Base-by-base conservation (phyloP, 2,113 vertebrate genomes). In the Caranx melampygus region DNA sequence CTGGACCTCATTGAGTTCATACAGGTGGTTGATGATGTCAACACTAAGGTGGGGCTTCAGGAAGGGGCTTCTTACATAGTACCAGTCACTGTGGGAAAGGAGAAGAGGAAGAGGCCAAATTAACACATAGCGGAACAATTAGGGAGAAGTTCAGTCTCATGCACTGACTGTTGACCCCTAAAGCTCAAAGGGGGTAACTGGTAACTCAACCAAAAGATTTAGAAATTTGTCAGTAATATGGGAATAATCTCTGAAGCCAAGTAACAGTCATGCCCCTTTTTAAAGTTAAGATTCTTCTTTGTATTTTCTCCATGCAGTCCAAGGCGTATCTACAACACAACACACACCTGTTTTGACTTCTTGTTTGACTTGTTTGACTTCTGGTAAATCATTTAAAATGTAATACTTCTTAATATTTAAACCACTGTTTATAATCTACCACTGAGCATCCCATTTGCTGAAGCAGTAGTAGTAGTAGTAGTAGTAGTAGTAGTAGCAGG, bases 1-100 rank as follows among this genome's bases (percentile, higher is more conserved):
- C 79, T 97, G 96, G 52, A 99, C 92, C 0, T 99, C 97, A 5
- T 97, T 99, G 78, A 99, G 96, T 89, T 99, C 98, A 11, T 99
- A 99, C 31, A 99, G 95, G 6, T 97, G 96, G 84, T 88, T 96
- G 79, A 98, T 95, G 61, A 99, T 97, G 87, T 98, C 97, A 55
- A 94, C 96, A 80, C 94, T 96, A 65, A 97, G 94, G 84, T 96
- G 95, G 10, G 96, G 89, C 88, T 97, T 98, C 90, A 98, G 91
- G 81, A 99, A 96, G 31, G 98, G 98, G 89, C 97, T 99, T 87
- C 97, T 95, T 73, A 95, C 94, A 74, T 97, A 98, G 92, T 97
- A 99, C 98, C 98, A 99, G 88, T 98, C 98, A 87, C 98, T 99
- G 87, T 34, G 57, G 11, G 75, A 47, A 66, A 60, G 75, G 59